Base-by-base conservation (phyloP, 2,888 invertebrate genomes). In the Piscicola geometra region DNA sequence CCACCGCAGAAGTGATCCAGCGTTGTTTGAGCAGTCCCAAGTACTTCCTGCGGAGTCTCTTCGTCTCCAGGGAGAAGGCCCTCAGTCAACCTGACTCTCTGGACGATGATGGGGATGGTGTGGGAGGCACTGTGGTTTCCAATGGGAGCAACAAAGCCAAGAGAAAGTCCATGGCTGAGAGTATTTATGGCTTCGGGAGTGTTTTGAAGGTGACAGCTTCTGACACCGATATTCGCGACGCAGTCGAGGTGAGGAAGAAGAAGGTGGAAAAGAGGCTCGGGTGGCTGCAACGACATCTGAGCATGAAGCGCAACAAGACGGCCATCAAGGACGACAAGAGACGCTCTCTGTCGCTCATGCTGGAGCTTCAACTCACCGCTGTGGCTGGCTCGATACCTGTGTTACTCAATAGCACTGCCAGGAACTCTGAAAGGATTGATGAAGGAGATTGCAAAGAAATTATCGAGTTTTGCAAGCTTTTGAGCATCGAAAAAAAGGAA, bases 1-100 rank as follows among this genome's bases (percentile, higher is more conserved):
- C 89, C 52, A 90, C 90, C 81, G 90, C 90, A 1, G 90, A 91
- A 81, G 89, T 90, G 78, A 91, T 91, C 79, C 89, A 90, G 80
- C 89, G 89, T 81, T 89, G 89, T 82, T 81, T 83, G 12, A 81
- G 81, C 77, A 82, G 82, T 35, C 82, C 82, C 77, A 80, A 82
- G 60, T 83, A 82, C 78, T 79, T 82, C 75, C 80, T 82, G 69
- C 76, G 81, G 41, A 80, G 79, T 25, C 79, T 81, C 71, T 79
- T 80, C 56, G 78, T 81, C 68, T 77, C 81, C 3, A 75, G 81
- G 1, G 81, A 81, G 32, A 80, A 83, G 28, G 90, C 90, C 88
- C 89, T 89, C 79, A 88, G 88, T 80, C 89, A 89, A 78, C 89
- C 89, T 0, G 83, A 84, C 73, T 78, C 83, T 25, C 75, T 79